These are phyloP conservation scores for Hypothenemus hampei DNA, from an alignment of 1,140 invertebrate genomes.

Conservation along the genomic window DNA sequence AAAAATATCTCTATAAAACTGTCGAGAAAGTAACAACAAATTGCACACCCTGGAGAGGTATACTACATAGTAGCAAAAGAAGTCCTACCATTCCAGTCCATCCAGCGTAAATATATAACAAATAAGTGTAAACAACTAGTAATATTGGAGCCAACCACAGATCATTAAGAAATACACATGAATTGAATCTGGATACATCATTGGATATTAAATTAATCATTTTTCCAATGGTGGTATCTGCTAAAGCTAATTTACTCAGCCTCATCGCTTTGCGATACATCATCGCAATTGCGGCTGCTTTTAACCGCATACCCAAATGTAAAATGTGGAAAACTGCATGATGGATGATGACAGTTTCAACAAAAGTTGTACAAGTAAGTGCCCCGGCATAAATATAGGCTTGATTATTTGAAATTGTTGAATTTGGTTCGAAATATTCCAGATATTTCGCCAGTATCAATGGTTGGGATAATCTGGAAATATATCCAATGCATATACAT, in stretches of 20 bases:
- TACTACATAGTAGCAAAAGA: conserved; percentile 68
- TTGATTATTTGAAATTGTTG: conserved; percentile 39
- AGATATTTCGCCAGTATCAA: conserved; percentile 33
- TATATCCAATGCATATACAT: neutral
- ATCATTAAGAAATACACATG: conserved; percentile 58
- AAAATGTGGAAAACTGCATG: conserved; percentile 68
- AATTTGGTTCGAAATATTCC: conserved; percentile 54
- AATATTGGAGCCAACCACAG: conserved; percentile 70
- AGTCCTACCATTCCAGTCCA: conserved; percentile 70
- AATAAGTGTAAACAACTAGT: conserved; percentile 62
- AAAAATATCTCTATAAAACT: conserved; percentile 30
- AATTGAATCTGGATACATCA: conserved; percentile 68
- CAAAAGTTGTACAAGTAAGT: conserved; percentile 59
- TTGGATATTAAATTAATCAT: conserved; percentile 84
- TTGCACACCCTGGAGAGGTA: conserved; percentile 77
- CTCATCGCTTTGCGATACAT: conserved; percentile 67
- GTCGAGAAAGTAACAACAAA: neutral
- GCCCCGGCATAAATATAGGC: conserved; percentile 66
- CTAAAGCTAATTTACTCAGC: conserved; percentile 58
- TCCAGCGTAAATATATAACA: conserved; percentile 69
- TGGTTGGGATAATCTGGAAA: conserved; percentile 34
- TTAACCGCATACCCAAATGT: conserved; percentile 75
- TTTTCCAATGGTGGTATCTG: conserved; percentile 72
- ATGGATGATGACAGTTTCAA: conserved; percentile 66
- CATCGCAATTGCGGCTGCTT: conserved; percentile 71